phyloP scores from a whole-genome alignment of 2,888 invertebrate species.

The Tribolium freemani region DNA sequence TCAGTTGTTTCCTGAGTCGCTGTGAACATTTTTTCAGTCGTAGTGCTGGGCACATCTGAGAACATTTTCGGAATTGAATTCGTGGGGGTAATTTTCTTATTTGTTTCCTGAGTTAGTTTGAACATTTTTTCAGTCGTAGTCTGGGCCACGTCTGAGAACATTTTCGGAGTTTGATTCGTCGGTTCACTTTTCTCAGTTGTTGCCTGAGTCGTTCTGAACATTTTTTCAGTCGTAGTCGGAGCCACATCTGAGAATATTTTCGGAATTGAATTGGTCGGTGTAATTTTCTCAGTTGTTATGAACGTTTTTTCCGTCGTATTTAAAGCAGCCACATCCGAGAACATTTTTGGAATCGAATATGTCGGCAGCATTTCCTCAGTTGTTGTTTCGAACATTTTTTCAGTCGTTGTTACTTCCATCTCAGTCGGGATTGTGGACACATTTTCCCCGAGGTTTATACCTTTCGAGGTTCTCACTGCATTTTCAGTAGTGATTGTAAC shows the following conservation, averaged over 20 bases:
- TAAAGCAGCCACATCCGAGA: neutral
- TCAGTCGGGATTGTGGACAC: constrained; percentile 18
- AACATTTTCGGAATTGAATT: neutral
- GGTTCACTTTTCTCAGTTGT: constrained; percentile 29
- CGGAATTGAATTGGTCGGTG: neutral
- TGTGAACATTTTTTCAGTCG: neutral
- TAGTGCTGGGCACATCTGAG: constrained; percentile 17
- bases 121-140: constrained; percentile 1
- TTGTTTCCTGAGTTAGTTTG: no score
- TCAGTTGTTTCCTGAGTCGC: no score
- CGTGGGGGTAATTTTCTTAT: constrained; percentile 25
- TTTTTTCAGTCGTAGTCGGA: neutral
- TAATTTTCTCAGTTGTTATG: constrained; percentile 25
- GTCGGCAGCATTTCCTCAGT: neutral
- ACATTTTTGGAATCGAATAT: neutral
- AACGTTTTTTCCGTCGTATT: neutral
- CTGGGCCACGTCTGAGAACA: constrained; percentile 15
- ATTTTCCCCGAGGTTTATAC: neutral
- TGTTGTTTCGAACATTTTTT: neutral
- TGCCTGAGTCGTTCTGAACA: no score
- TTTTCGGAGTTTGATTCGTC: no score
- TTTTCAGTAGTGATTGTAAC: constrained; percentile 5
- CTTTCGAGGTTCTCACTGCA: neutral
- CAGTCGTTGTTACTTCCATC: constrained; percentile 28
- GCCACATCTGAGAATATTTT: constrained; percentile 15